phyloP scores from a whole-genome alignment of 2,113 vertebrate species.

The Vulpes ferrilata region DNA sequence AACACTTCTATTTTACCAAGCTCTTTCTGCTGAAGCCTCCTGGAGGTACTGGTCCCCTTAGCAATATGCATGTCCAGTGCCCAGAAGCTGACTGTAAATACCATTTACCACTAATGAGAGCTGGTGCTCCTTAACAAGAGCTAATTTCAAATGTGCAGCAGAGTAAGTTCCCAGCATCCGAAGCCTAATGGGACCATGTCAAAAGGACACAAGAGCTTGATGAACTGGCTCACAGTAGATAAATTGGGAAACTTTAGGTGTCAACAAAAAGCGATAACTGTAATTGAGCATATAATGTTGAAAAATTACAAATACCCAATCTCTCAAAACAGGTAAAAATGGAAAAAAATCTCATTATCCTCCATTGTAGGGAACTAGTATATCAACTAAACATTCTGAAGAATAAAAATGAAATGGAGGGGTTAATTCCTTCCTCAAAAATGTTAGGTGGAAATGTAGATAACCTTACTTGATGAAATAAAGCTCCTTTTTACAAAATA shows the following conservation, averaged over 20 bases:
- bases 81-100: neutral
- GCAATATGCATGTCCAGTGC: rapidly evolving
- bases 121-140: rapidly evolving
- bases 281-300: neutral
- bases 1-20: too few species aligned
- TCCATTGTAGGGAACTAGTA: neutral
- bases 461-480: neutral
- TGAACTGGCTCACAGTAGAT: rapidly evolving
- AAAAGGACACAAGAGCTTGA: too few species aligned
- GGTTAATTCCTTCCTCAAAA: neutral
- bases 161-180: too few species aligned
- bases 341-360: too few species aligned
- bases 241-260: rapidly evolving
- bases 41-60: rapidly evolving
- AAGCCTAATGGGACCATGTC: rapidly evolving
- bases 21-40: neutral
- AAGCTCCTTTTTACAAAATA: neutral
- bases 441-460: neutral
- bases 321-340: too few species aligned
- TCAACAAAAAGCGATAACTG: neutral
- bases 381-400: neutral
- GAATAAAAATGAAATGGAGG: neutral
- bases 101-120: too few species aligned
- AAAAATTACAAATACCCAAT: neutral
- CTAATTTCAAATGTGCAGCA: too few species aligned